Base-by-base conservation (phyloP, 2,797 vertebrate species). In the Macrochelys suwanniensis region DNA sequence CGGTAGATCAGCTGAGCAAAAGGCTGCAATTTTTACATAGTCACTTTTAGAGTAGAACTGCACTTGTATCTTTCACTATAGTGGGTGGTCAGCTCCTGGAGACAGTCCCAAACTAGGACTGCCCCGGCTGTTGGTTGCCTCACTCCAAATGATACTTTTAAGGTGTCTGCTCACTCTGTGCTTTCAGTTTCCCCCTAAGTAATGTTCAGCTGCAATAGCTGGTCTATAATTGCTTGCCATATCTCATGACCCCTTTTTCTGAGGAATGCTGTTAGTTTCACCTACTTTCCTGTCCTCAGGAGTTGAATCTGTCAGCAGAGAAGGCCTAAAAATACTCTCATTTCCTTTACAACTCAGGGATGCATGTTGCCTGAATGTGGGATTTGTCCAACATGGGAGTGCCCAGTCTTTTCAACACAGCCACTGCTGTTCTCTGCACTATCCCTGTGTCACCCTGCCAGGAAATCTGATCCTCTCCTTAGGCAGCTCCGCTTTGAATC, bases 321-420 rank as follows among this genome's bases (percentile, higher is more conserved):
- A 6, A 68, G 85, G 5, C 21, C 0, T 13, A 78, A 80, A 85
- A 89, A 81, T 19, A 23, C 2, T 23, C 0, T 0, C 0, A 0
- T 1, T 89, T 92, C 61, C 21, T 45, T 68, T 31, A 90, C 84
- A 25, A 88, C 77, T 86, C 61, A 56, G 89, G 84, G 83, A 19
- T 25, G n/a, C 13, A 5, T 51, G 57, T 37, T 95, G 76, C 54
- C 74, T 42, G 57, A 71, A 71, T 3, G 2, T 51, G 68, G 47
- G n/a, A 3, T 65, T 91, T 90, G n/a, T 59, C 83, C 90, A 87
- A 23, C 3, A 68, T 13, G 0, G 2, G 2, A 88, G 79, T 50
- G 5, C 21, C 81, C 31, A 25, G 80, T 59, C 42, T 87, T 94
- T 85, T 77, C 49, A 7, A 3, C 77, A 23, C 84, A 93, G 31